Evolutionary conservation across 2,113 vertebrate species (phyloP).

Genomic region (Onychorhynchus coronatus): DNA sequence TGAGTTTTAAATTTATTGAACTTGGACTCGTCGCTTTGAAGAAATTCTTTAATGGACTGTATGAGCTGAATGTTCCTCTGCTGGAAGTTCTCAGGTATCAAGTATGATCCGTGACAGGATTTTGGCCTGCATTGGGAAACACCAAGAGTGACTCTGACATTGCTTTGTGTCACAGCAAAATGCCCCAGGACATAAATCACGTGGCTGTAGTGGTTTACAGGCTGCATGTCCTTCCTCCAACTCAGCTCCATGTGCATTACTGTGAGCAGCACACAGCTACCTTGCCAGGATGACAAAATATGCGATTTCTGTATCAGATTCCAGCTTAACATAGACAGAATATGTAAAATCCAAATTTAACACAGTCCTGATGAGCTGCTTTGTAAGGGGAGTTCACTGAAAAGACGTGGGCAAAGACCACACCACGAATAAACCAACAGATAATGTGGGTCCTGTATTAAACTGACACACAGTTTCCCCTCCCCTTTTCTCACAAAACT

Average conservation of each 20-base stretch:
- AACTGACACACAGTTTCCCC: neutral
- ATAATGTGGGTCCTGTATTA: neutral
- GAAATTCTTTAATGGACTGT: slow-evolving; percentile 88
- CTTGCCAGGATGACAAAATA: neutral
- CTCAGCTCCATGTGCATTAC: neutral
- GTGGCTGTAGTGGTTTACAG: neutral
- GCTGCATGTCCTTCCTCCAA: neutral
- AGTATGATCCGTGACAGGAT: slow-evolving; percentile 73
- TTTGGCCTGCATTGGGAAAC: slow-evolving; percentile 57
- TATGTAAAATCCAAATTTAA: neutral
- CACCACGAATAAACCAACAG: rapidly evolving
- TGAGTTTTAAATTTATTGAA: slow-evolving; percentile 94
- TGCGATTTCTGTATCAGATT: neutral
- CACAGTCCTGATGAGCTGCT: rapidly evolving
- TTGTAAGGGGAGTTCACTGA: neutral
- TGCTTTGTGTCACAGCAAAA: neutral
- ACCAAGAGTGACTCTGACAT: neutral
- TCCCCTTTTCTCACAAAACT: neutral
- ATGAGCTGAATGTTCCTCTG: slow-evolving; percentile 93
- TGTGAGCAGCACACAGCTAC: neutral
- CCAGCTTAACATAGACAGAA: neutral
- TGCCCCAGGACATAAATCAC: neutral
- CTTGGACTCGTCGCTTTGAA: slow-evolving; percentile 87
- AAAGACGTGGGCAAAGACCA: neutral
- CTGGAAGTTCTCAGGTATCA: slow-evolving; percentile 91